Base-by-base conservation (phyloP, 2,888 invertebrate species). In the Lasioglossum marginatum region DNA sequence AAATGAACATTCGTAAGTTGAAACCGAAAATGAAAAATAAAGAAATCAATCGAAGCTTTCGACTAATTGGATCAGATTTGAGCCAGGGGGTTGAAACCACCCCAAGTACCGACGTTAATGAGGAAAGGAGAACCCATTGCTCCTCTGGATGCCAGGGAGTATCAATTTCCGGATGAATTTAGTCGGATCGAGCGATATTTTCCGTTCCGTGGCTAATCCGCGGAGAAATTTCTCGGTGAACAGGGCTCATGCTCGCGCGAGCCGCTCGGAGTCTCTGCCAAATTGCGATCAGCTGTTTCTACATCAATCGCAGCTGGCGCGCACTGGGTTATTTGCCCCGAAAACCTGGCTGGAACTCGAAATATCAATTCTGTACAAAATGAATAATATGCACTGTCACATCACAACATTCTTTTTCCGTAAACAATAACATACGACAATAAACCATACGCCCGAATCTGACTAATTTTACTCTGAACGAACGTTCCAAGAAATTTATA, bases 201-300 rank as follows among this genome's bases (percentile, higher is more conserved):
- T 74, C 43, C 34, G 34, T 66, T 66, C 34, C 72, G 72, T 23
- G 68, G 48, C 45, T 68, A 68, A 82, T 43, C 31, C 5, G 43
- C 66, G 31, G 60, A 78, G 45, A 57, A 77, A 68, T 60, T 77
- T 48, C 79, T 43, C 34, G 34, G 70, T 14, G 73, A n/a, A 74
- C 76, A 82, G 82, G 77, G 79, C 45, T 75, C 63, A 60, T 87
- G n/a, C 63, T 23, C 79, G 77, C 82, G 87, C 79, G 40, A 52
- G n/a, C 52, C 2, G 52, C 8, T 14, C 82, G 37, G 79, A 72
- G 60, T 78, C 80, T 72, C 87, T 91, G 91, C 92, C 92, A 91
- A 92, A 92, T 91, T 87, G 85, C 90, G 88, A 92, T 91, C 92
- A 92, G 88, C 91, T 91, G 91, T 90, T 87, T 82, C 82, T 75